These are phyloP conservation scores for Rhagonycha lutea DNA, from an alignment of 2,888 invertebrate species.

Conservation along the genomic window DNA sequence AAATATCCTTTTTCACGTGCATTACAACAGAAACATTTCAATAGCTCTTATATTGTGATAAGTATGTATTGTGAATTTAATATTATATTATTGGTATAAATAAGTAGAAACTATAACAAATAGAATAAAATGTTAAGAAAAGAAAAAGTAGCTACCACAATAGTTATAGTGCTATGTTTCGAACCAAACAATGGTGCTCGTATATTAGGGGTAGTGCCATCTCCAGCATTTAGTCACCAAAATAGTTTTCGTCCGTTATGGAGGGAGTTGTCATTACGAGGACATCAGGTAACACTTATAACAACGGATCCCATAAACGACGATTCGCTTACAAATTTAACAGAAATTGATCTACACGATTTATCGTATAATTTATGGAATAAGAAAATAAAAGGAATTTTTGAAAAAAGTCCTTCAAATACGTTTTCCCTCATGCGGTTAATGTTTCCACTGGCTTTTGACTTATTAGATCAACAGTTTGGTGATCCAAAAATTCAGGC, in stretches of 20 bases:
- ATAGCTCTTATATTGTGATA: too few relatives aligned
- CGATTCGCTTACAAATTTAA: slow-evolving; percentile 47
- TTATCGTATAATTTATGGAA: slow-evolving; percentile 40
- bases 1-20: too few relatives aligned
- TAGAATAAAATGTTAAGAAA: too few relatives aligned
- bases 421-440: background rate
- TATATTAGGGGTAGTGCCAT: slow-evolving; percentile 54
- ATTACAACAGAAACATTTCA: too few relatives aligned
- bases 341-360: slow-evolving; percentile 49
- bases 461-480: slow-evolving; percentile 7
- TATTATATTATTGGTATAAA: too few relatives aligned
- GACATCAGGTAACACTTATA: slow-evolving; percentile 57
- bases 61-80: too few relatives aligned
- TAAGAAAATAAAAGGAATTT: background rate
- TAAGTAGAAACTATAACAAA: too few relatives aligned
- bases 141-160: background rate
- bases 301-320: slow-evolving; percentile 55
- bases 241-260: slow-evolving; percentile 54
- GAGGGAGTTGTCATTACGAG: slow-evolving; percentile 53
- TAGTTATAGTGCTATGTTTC: background rate
- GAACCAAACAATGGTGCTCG: slow-evolving; percentile 36
- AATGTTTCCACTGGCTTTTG: background rate
- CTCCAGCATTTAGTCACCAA: slow-evolving; percentile 58
- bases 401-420: background rate
- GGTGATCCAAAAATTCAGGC: slow-evolving; percentile 40